These are phyloP conservation scores for Brienomyrus brachyistius DNA, from an alignment of 2,113 vertebrate species.

Conservation along the genomic window DNA sequence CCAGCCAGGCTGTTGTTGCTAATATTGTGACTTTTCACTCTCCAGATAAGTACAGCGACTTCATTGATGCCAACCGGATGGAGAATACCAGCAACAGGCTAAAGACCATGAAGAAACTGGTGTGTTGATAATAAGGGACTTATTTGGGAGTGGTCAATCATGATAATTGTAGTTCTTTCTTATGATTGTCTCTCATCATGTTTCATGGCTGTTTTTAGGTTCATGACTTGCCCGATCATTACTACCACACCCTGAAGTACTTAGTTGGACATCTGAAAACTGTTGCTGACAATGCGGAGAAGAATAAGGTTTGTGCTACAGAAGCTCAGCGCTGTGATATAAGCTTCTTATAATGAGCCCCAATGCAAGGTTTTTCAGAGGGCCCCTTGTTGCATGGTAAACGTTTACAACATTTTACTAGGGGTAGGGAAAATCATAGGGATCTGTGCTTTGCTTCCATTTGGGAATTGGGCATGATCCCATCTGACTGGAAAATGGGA, in stretches of 20 bases:
- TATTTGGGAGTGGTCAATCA: not conserved
- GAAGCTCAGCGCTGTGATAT: not conserved
- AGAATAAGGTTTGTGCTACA: conserved; percentile 75
- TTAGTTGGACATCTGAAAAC: conserved; percentile 84
- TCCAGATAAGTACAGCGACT: conserved; percentile 86
- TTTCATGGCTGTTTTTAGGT: conserved; percentile 58
- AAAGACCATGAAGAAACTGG: conserved; percentile 86
- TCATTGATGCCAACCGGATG: conserved; percentile 89
- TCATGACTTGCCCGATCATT: conserved; percentile 79
- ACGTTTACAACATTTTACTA: not conserved
- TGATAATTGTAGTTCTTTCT: not conserved
- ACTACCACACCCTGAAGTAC: conserved; percentile 87
- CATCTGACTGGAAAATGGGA: no score
- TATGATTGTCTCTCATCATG: not conserved
- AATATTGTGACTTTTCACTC: conserved; percentile 24
- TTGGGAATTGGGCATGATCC: no score
- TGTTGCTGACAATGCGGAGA: conserved; percentile 83
- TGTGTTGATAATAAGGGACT: conserved; percentile 39
- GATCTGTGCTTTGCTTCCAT: no score
- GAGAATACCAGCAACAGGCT: conserved; percentile 78
- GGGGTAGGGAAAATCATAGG: no score
- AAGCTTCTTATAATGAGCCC: not conserved
- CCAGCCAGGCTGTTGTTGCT: not conserved
- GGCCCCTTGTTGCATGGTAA: not conserved
- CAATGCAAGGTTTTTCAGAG: not conserved